Evolutionary conservation across 2,888 invertebrate genomes (phyloP), one percentile per base, ranked within the genome.

Genomic region (Monopis laevigella): DNA sequence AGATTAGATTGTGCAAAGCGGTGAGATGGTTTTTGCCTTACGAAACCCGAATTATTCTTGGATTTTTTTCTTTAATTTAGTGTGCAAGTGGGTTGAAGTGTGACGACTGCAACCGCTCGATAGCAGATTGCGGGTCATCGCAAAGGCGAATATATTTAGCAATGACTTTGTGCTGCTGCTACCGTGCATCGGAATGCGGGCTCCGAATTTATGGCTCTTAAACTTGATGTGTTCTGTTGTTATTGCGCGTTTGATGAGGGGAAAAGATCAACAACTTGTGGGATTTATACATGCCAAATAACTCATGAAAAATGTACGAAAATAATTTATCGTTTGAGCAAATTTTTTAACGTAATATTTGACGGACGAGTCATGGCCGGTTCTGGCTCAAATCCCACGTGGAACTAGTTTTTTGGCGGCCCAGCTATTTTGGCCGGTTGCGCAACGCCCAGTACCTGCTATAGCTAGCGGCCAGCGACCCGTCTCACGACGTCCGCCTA

Each of bases 371-470:
- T 32, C 32, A 32, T 32, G 32, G 32, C 32, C 32, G 17, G 32
- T 17, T 32, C 39, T 58, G 59, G 58, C 58, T 58, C 51, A 39
- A 54, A 55, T 61, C 65, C 62, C 65, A 64, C 65, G 61, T 69
- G 64, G 61, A 67, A 67, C 73, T 70, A 68, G 72, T 75, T 75
- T 77, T 73, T 74, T 72, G 64, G 67, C 71, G 62, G 55, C 67
- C 71, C 60, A 55, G 58, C 59, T 66, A 69, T 73, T 70, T 65
- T 52, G 56, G 58, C 54, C 53, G 65, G 62, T 77, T 77, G 64
- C 69, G 73, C 65, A 78, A 77, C 55, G 21, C 17, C 10, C 18
- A n/a, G 19, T 62, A 62, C 62, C 36, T 17, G 40, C 42, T n/a
- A n/a, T n/a, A n/a, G 10, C 13, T 19, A 14, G 30, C 40, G 49